Conservation (phyloP, 2,888 invertebrate genomes). For the Amaurobius ferox region DNA sequence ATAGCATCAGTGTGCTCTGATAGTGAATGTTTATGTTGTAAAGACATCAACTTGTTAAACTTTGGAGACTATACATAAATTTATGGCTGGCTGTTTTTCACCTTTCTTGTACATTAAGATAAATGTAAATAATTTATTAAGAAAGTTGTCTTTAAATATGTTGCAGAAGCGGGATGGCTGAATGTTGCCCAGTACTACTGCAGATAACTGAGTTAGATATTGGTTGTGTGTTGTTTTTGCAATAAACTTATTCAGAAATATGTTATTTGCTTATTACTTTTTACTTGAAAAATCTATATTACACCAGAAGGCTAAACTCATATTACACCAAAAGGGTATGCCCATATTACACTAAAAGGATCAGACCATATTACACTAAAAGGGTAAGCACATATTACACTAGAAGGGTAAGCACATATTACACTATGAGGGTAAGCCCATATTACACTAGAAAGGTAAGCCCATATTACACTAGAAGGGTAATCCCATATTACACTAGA, state of each 20-base stretch:
- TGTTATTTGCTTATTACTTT: background rate
- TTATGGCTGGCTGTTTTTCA: background rate
- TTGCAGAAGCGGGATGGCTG: background rate
- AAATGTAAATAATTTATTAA: background rate
- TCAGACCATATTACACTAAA: too few species aligned
- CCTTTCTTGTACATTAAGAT: background rate
- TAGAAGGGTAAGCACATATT: too few species aligned
- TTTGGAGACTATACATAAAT: background rate
- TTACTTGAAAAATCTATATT: too few species aligned
- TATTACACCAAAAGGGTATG: too few species aligned
- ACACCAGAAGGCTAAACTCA: too few species aligned
- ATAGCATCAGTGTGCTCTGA: background rate
- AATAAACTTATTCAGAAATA: background rate
- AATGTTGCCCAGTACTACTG: background rate
- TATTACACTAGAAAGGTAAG: too few species aligned
- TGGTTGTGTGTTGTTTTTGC: slow-evolving; percentile 18
- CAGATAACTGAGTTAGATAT: background rate
- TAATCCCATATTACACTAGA: too few species aligned
- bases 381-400: too few species aligned
- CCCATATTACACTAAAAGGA: too few species aligned
- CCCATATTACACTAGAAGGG: too few species aligned
- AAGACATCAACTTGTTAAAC: background rate
- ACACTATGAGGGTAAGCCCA: too few species aligned
- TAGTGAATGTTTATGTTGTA: background rate
- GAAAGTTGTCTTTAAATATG: background rate